These are phyloP conservation scores for Anthopleura sola DNA, from an alignment of 64 coral and sea anemone genomes.

Conservation along the genomic window DNA sequence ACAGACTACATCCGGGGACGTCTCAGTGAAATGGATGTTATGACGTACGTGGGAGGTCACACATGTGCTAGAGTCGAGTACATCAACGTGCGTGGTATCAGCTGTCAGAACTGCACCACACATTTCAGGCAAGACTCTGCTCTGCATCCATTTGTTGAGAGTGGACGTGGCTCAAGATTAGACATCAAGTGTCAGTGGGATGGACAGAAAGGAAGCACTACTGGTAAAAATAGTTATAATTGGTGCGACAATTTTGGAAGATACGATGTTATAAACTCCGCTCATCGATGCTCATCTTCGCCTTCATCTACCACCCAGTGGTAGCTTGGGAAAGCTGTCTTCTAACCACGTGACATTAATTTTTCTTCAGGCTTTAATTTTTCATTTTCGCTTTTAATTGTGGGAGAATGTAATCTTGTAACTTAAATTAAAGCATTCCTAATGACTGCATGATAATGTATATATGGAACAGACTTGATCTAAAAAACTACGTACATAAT, in stretches of 20 bases:
- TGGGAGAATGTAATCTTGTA: no score
- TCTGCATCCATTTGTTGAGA: slow-evolving; percentile 34
- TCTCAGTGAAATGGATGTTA: slow-evolving; percentile 31
- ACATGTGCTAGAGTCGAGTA: background rate
- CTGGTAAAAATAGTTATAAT: background rate
- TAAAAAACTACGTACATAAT: no score
- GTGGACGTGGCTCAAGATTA: no score
- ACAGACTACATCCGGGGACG: slow-evolving; percentile 17
- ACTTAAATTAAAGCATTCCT: no score
- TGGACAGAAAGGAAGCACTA: background rate
- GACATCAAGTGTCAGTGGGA: background rate
- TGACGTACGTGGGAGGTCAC: background rate
- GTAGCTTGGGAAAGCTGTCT: no score
- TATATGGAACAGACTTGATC: no score
- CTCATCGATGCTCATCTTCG: slow-evolving; percentile 35
- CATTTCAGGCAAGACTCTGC: background rate
- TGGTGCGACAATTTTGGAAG: slow-evolving; percentile 49
- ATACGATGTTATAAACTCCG: background rate
- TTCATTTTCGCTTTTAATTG: no score
- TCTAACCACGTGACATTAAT: no score
- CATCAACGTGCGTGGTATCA: no score
- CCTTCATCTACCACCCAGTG: background rate
- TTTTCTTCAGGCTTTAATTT: no score
- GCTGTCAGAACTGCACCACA: no score
- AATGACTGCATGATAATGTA: no score